phyloP scores from a whole-genome alignment of 2,113 vertebrate genomes.

The Halcyon senegalensis region DNA sequence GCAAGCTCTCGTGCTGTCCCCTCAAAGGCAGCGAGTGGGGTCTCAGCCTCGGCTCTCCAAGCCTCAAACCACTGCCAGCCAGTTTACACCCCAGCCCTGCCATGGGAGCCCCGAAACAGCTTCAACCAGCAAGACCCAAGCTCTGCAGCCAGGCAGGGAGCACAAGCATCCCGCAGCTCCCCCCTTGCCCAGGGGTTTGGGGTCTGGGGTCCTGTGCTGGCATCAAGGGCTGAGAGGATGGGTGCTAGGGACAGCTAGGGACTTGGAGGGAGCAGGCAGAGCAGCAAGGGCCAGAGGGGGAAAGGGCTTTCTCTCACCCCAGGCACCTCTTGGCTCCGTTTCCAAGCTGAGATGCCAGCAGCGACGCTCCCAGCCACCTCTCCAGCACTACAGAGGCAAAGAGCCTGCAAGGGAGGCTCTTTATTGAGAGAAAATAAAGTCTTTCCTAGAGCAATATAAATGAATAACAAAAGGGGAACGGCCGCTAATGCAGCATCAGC shows the following conservation, averaged over 20 bases:
- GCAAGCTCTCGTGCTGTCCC: rapidly evolving
- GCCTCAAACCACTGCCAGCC: background rate
- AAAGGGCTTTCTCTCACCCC: background rate
- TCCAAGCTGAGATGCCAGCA: background rate
- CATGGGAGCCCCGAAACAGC: rapidly evolving
- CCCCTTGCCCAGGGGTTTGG: background rate
- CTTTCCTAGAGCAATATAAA: background rate
- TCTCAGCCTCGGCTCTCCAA: background rate
- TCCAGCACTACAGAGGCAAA: background rate
- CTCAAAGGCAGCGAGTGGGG: rapidly evolving
- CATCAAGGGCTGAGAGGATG: rapidly evolving
- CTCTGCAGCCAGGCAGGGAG: background rate
- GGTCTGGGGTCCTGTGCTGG: background rate
- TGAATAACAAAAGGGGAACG: background rate
- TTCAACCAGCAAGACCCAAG: background rate
- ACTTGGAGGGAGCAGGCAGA: background rate
- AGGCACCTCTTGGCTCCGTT: background rate
- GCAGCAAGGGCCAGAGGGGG: background rate
- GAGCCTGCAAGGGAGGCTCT: background rate
- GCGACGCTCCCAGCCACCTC: background rate
- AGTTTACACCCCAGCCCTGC: background rate
- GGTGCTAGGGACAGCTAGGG: background rate
- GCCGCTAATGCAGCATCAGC: background rate
- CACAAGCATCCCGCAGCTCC: background rate
- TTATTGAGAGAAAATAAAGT: background rate